phyloP scores from a whole-genome alignment of 2,888 invertebrate genomes.

The Andrena haemorrhoa region DNA sequence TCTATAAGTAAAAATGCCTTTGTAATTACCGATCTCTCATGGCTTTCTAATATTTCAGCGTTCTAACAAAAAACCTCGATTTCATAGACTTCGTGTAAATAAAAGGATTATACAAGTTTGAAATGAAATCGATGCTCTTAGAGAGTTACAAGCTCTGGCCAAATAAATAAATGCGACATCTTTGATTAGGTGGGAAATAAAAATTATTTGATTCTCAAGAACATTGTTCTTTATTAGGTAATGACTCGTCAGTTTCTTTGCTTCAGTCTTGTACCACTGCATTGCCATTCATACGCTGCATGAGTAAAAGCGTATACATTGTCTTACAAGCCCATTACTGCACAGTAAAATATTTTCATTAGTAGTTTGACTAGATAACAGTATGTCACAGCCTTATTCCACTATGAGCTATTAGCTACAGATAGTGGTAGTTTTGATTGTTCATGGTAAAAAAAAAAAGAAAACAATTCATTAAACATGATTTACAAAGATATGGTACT shows the following conservation, averaged over 20 bases:
- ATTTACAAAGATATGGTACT: conserved; percentile 63
- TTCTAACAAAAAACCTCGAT: neutral
- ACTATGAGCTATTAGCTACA: conserved; percentile 62
- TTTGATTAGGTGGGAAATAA: conserved; percentile 60
- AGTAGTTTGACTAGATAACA: conserved; percentile 70
- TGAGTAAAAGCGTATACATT: conserved; percentile 67
- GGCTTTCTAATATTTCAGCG: neutral
- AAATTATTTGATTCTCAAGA: conserved; percentile 59
- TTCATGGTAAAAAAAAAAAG: conserved; percentile 51
- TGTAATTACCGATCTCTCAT: neutral
- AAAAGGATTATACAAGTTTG: neutral
- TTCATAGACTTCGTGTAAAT: neutral
- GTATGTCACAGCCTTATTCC: conserved; percentile 75
- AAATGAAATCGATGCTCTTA: neutral
- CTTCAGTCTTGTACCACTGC: conserved; percentile 71
- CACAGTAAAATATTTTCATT: conserved; percentile 57
- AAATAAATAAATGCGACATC: conserved; percentile 3
- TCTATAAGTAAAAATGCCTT: conserved; percentile 65
- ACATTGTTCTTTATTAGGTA: conserved; percentile 69
- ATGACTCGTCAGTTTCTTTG: conserved; percentile 63
- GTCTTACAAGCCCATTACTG: conserved; percentile 67
- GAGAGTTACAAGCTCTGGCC: neutral
- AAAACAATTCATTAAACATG: conserved; percentile 57
- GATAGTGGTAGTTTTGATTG: conserved; percentile 53
- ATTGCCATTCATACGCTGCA: conserved; percentile 66